A percentile compares a stretch with the other conserved stretches of the same genome.
phyloP scores from a whole-genome alignment of 2,797 vertebrate species.

The Merluccius polli region DNA sequence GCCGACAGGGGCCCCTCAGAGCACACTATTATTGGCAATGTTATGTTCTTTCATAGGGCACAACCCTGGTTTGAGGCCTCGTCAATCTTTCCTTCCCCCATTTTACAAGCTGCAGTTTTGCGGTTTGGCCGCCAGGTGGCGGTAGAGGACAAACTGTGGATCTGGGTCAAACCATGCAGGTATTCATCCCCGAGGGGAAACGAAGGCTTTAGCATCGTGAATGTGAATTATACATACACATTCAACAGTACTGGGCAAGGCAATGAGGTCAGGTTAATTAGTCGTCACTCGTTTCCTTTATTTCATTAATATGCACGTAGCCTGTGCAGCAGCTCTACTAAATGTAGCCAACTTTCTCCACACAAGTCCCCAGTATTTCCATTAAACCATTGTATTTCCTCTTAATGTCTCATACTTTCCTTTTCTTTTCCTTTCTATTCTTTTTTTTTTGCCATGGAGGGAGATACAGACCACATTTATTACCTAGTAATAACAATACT shows the following conservation, averaged over 20 bases:
- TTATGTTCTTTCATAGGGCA: too few species aligned
- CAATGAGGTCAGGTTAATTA: background rate
- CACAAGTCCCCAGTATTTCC: background rate
- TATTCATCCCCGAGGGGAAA: background rate
- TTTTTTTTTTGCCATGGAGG: background rate
- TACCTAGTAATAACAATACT: background rate
- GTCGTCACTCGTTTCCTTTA: background rate
- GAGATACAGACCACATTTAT: background rate
- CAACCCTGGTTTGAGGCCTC: too few species aligned
- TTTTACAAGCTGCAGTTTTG: background rate
- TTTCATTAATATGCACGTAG: background rate
- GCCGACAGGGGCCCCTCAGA: too few species aligned
- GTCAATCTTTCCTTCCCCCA: too few species aligned
- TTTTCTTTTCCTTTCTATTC: too few species aligned
- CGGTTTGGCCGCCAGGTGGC: constrained; percentile 9
- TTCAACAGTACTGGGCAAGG: background rate
- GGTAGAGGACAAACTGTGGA: background rate
- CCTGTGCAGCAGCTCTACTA: background rate
- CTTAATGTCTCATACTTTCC: too few species aligned
- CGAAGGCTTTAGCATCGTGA: too few species aligned
- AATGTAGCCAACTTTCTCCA: too few species aligned
- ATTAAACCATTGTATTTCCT: too few species aligned
- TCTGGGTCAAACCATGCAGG: background rate
- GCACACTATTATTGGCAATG: too few species aligned
- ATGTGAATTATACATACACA: background rate